These are phyloP conservation scores for Cyanoliseus patagonus DNA, from an alignment of 2,113 vertebrate genomes.

Conservation along the genomic window DNA sequence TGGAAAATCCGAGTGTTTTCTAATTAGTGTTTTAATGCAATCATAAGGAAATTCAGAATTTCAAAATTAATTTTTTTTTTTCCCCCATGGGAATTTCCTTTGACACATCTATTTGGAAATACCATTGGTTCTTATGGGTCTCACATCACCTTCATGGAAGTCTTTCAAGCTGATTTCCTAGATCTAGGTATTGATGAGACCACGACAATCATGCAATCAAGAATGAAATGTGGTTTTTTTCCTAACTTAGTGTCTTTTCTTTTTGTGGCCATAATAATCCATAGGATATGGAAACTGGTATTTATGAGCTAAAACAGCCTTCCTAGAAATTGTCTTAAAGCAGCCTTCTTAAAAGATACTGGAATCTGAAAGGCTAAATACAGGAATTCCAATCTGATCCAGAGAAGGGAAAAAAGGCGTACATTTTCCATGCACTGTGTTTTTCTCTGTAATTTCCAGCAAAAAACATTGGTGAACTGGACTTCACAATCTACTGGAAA, in stretches of 20 bases:
- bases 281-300: not conserved
- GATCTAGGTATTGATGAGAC: not conserved
- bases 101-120: not conserved
- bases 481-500: not conserved
- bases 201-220: not conserved
- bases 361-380: not conserved
- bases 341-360: not conserved
- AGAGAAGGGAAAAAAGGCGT: not conserved
- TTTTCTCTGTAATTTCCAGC: not conserved
- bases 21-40: not conserved
- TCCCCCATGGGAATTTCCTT: not conserved
- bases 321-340: not conserved
- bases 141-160: not conserved
- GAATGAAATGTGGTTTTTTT: not conserved
- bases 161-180: not conserved
- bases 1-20: not conserved
- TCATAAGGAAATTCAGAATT: not conserved
- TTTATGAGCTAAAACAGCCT: not conserved
- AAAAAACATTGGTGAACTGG: not conserved
- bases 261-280: not conserved
- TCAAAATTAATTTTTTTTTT: accelerated
- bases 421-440: not conserved
- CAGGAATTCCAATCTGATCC: not conserved
- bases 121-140: not conserved
- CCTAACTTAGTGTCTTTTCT: not conserved